Base-by-base conservation (phyloP, 2,888 invertebrate genomes). In the Meiosimyza decipiens region DNA sequence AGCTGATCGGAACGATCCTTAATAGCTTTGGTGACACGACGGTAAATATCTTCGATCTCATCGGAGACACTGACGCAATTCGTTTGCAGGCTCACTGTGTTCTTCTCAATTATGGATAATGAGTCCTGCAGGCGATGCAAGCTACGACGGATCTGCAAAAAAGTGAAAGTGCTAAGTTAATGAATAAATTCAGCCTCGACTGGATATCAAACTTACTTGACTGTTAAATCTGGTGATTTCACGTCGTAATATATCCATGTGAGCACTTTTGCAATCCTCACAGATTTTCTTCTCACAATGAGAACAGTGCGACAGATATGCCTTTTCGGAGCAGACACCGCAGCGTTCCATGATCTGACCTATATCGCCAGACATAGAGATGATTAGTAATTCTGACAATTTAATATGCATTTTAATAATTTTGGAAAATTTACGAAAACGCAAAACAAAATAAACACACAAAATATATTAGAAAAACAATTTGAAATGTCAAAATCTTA, bases 201-300 rank as follows among this genome's bases (percentile, higher is more conserved):
- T 16, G 51, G 1, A 6, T 3, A 1, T 28, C 11, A 52, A 55
- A 65, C 77, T 78, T 80, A 90, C 90, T 90, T 96, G 95, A 85
- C 94, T 95, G 84, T 96, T 94, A 73, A 97, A 93, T 83, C 97
- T 91, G 75, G 92, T 90, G 60, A 98, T 95, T 89, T 98, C 97
- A 73, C 97, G 91, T 79, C 97, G 92, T 74, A 98, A 89, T 78
- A 98, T 97, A 86, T 98, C 98, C 93, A 97, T 94, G 87, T 99
- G 98, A 15, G 97, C 96, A 73, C 94, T 93, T 87, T 97, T 97
- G 88, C 99, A 99, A 84, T 97, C 97, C 79, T 94, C 93, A 88
- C 99, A 99, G 76, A 98, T 94, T 88, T 97, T 96, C 85, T 98
- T 97, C 83, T 98, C 97, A 88, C 99, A 99, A 88, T 99, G 99